A percentile compares a stretch with the other conserved stretches of the same genome.
Conservation (phyloP, 1,140 invertebrate species). For the Drosophila prosaltans region DNA sequence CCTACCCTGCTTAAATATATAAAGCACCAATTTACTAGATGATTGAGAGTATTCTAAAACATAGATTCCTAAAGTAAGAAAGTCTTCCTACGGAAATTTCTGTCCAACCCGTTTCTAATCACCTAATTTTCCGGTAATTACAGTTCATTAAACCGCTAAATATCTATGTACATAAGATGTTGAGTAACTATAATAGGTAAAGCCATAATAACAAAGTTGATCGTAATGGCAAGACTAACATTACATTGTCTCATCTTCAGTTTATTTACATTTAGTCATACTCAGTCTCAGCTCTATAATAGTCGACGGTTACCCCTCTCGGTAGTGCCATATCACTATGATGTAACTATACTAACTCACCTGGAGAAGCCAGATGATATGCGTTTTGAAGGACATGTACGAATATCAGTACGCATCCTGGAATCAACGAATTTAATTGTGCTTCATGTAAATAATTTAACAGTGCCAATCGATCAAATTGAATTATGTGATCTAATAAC, state of each 20-base stretch:
- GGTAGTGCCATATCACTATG: slow-evolving; percentile 87
- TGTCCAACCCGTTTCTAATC: no score
- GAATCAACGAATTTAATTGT: slow-evolving; percentile 86
- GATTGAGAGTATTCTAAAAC: no score
- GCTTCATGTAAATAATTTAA: slow-evolving; percentile 85
- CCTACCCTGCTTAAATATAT: no score
- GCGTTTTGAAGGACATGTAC: slow-evolving; percentile 84
- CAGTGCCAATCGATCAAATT: not conserved
- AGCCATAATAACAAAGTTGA: not conserved
- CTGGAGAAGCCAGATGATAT: slow-evolving; percentile 83
- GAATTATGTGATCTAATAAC: slow-evolving; percentile 1
- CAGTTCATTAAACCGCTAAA: no score
- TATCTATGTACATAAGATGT: no score
- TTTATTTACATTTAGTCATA: not conserved
- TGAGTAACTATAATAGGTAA: no score
- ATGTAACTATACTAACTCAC: slow-evolving; percentile 86
- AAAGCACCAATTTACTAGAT: no score
- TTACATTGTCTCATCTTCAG: not conserved
- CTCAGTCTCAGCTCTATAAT: not conserved
- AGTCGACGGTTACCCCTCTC: slow-evolving; percentile 85
- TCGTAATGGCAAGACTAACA: not conserved
- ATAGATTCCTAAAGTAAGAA: no score
- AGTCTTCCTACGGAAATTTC: no score
- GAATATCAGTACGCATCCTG: slow-evolving; percentile 85
- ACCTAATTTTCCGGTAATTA: no score